A percentile compares a stretch with the other conserved stretches of the same genome.
Conservation (phyloP, 2,797 vertebrate genomes). For the Furcifer pardalis region DNA sequence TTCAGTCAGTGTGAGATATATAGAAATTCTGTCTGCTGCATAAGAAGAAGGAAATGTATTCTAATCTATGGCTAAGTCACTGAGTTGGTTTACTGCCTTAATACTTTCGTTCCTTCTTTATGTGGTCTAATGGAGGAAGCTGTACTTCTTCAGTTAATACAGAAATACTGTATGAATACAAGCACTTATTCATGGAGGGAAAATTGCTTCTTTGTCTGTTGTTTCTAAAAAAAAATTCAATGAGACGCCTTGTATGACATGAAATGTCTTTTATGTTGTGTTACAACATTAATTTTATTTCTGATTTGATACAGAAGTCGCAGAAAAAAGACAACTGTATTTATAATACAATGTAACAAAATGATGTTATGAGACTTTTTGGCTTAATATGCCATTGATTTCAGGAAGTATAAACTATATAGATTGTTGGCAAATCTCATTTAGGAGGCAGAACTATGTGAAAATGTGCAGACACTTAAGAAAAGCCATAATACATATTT, state of each 20-base stretch:
- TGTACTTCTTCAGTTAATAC: slow-evolving; percentile 38
- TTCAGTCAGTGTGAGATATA: slow-evolving; percentile 58
- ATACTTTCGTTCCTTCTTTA: slow-evolving; percentile 31
- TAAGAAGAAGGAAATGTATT: slow-evolving; percentile 43
- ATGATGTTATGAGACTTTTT: not conserved
- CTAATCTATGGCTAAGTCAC: slow-evolving; percentile 40
- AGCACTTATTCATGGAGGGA: slow-evolving; percentile 43
- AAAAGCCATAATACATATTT: not conserved
- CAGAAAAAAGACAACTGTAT: not conserved
- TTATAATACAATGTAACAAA: slow-evolving; percentile 14
- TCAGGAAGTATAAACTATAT: not conserved
- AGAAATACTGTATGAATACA: slow-evolving; percentile 52
- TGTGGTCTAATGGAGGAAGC: slow-evolving; percentile 32
- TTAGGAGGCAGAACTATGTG: not conserved
- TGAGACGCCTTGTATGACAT: slow-evolving; percentile 26
- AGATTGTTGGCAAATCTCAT: not conserved
- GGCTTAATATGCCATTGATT: not conserved
- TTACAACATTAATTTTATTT: not conserved
- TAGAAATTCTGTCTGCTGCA: slow-evolving; percentile 48
- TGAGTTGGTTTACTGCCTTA: slow-evolving; percentile 1
- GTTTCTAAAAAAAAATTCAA: slow-evolving; percentile 35
- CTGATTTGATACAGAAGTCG: slow-evolving; percentile 26
- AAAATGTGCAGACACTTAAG: not conserved
- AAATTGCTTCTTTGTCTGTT: slow-evolving; percentile 43
- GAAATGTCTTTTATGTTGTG: slow-evolving; percentile 11